Base-by-base conservation (phyloP, 2,888 invertebrate species). In the Laspeyria flexula region DNA sequence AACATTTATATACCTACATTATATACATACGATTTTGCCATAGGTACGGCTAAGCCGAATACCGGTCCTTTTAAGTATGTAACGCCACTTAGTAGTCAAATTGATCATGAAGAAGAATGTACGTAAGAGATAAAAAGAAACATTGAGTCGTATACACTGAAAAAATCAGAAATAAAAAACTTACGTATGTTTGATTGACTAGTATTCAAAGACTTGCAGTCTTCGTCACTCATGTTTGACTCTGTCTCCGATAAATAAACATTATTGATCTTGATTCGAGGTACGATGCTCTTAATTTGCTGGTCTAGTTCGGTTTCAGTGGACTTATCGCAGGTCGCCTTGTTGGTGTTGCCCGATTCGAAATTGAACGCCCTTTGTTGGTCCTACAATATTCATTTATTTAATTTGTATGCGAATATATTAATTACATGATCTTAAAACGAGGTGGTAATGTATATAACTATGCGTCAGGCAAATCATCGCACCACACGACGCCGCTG, bases 231-330 rank as follows among this genome's bases (percentile, higher is more conserved):
- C 30, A 81, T 37, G 42, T 87, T 88, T 1, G 90, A 90, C 30
- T 91, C 91, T 40, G 87, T 88, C 42, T 90, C 91, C 0, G 88
- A 90, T n/a, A 83, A 73, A 10, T 90, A 89, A 0, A 80, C 60
- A 33, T 79, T 81, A 46, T 76, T 79, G 3, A 75, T 56, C 48
- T 81, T 76, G 34, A 86, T 84, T 3, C 85, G 83, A 0, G 90
- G 86, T 43, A 84, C 86, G 41, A 81, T 87, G 31, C 72, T 66
- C 57, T 83, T 83, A 57, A 85, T 67, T 15, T 77, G 81, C 9
- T 78, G 74, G 0, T 64, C 73, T 39, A 74, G 63, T n/a, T n/a
- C n/a, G 30, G 55, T 70, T 12, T 73, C 76, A 0, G 74, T 45
- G 2, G 69, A 69, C 44, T 70, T 74, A 15, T 83, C 80, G 18